Evolutionary conservation across 2,888 invertebrate species (phyloP).

Genomic region (Micropterix aruncella): DNA sequence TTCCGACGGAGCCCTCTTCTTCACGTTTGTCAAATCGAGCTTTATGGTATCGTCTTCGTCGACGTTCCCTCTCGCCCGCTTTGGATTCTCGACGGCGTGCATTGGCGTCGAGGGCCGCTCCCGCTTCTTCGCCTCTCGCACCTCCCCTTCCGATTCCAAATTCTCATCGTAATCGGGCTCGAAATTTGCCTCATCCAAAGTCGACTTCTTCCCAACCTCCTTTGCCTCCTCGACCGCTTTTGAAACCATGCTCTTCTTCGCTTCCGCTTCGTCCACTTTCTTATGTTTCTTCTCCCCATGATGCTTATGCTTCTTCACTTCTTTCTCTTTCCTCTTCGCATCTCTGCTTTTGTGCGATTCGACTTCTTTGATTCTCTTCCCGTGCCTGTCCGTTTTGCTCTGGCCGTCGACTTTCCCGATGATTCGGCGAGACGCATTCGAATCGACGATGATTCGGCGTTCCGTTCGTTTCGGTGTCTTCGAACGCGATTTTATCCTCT

Average conservation of each 20-base stretch:
- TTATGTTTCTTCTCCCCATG: conserved; percentile 20
- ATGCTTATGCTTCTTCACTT: conserved; percentile 10
- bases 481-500: conserved; percentile 37
- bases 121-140: conserved; percentile 39
- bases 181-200: conserved; percentile 57
- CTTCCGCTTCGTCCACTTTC: conserved; percentile 17
- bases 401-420: conserved; percentile 16
- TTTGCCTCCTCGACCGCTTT: conserved; percentile 9
- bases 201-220: conserved; percentile 45
- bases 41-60: conserved; percentile 27
- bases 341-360: neutral
- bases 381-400: conserved; percentile 13
- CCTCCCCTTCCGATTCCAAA: conserved; percentile 45
- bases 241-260: conserved; percentile 13
- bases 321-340: conserved; percentile 5
- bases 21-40: conserved; percentile 33
- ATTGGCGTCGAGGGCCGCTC: conserved; percentile 24
- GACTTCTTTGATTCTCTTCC: conserved; percentile 11
- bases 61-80: conserved; percentile 23
- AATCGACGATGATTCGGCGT: conserved; percentile 35
- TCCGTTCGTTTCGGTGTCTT: conserved; percentile 36
- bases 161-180: conserved; percentile 60
- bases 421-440: conserved; percentile 21
- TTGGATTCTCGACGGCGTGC: conserved; percentile 15
- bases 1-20: conserved; percentile 32